Evolutionary conservation across 2,888 invertebrate species (phyloP), one percentile per base, ranked within the genome.

Genomic region (Scaptomyza cyrtandrae): DNA sequence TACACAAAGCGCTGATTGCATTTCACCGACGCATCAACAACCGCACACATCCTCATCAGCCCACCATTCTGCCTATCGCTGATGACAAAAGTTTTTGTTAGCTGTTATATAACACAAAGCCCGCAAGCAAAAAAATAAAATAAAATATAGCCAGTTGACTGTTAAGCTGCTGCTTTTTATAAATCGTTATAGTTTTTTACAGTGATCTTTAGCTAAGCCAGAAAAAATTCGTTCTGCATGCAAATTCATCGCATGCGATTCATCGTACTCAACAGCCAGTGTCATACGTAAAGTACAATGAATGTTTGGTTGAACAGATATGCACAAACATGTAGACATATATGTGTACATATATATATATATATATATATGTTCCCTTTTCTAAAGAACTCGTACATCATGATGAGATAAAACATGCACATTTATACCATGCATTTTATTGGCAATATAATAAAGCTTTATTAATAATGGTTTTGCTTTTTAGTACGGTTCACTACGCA

Each of bases 1-100:
- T 62, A 56, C 53, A 85, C 69, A 82, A 82, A 80, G 78, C 78
- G 78, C 59, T 73, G 86, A 85, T 82, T 75, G 80, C 70, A 63
- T 35, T 14, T 37, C 60, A 44, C 48, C 53, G 35, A 33, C 45
- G 10, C 31, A 14, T 6, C 46, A 27, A 19, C 45, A 33, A 35
- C 7, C 27, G 16, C 57, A 43, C 10, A 2, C 0, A 10, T 14
- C 6, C 41, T 16, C 4, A n/a, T 14, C n/a, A 39, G 4, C 13
- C 14, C 39, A 39, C 16, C 10, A 1, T 14, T 14, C 39, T 14
- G n/a, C n/a, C 39, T 14, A 16, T 41, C 16, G 41, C 16, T n/a
- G 39, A 9, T 16, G 24, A 6, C 13, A 14, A 27, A n/a, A 16
- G 46, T 49, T 71, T 71, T 66, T 62, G 58, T 45, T 14, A 43